Evolutionary conservation across 1,140 invertebrate species (phyloP), one percentile per base, ranked within the genome.

Genomic region (Maconellicoccus hirsutus): DNA sequence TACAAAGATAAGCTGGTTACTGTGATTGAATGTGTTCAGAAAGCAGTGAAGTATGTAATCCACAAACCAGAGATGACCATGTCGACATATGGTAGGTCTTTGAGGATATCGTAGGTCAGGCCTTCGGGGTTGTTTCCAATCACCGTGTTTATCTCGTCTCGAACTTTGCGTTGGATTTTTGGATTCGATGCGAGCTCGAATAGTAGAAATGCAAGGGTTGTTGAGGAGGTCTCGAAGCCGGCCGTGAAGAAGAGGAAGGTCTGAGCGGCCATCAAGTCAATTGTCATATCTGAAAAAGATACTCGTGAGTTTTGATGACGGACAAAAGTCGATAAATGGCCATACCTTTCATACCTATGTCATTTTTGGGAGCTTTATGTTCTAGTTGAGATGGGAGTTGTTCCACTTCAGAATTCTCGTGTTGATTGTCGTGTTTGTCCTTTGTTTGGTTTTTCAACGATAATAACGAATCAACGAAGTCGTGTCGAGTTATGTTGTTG

Each of bases 161-260:
- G 75, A 0, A 86, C 71, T 72, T 78, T 80, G 0, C 85, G 78
- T 74, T 89, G 87, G 1, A 86, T 73, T 7, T 82, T 78, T 16
- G 78, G 80, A 75, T 86, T 76, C 27, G 76, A 74, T 1, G 85
- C 83, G 23, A 87, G 74, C 71, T 80, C 78, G 38, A 78, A 81
- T 0, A 81, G 70, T 4, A 78, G 74, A 71, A 80, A 79, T 12
- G 77, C 77, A 10, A 86, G 76, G 0, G 83, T 77, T 4, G 78
- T 77, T 0, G 83, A 80, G 3, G 84, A 84, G 0, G 85, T 85
- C 71, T 86, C 84, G 70, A 81, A 85, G 26, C 84, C 84, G 63
- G 83, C 83, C 2, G 81, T 4, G 70, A 84, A 79, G 72, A 84
- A 81, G 3, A 83, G 72, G 10, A 81, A 77, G 1, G 69, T 29